A percentile compares a stretch with the other conserved stretches of the same genome.
Conservation (phyloP, 1,140 invertebrate species). For the Pygmarrhopalites habei region DNA sequence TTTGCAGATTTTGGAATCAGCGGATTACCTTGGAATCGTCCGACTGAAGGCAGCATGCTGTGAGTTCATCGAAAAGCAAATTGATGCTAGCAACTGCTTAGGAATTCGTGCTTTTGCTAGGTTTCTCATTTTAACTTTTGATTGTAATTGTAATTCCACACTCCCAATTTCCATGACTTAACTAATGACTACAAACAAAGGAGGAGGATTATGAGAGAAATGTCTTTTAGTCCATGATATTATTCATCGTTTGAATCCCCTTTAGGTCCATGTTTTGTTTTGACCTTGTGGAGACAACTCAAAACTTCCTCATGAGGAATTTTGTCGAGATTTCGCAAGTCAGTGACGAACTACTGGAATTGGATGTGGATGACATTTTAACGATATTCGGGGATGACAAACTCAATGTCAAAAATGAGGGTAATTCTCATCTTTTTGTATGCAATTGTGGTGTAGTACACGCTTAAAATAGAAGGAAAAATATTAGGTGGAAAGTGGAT, state of each 20-base stretch:
- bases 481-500: too few species aligned
- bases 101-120: conserved; percentile 69
- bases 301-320: conserved; percentile 63
- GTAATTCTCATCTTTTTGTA: too few species aligned
- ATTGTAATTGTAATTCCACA: too few species aligned
- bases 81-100: conserved; percentile 69
- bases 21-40: conserved; percentile 65
- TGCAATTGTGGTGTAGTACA: too few species aligned
- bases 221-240: background rate
- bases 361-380: conserved; percentile 60
- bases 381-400: conserved; percentile 62
- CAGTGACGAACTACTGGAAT: conserved; percentile 63
- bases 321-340: conserved; percentile 61
- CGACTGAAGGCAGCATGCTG: conserved; percentile 69
- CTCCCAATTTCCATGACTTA: too few species aligned
- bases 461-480: too few species aligned
- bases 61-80: conserved; percentile 57
- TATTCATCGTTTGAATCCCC: background rate
- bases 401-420: conserved; percentile 57
- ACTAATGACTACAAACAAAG: too few species aligned
- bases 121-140: too few species aligned
- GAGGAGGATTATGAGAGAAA: too few species aligned
- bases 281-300: conserved; percentile 58
- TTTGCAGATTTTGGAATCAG: conserved; percentile 51
- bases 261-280: conserved; percentile 52